phyloP scores from a whole-genome alignment of 1,140 invertebrate species.

The Anadara kagoshimensis region DNA sequence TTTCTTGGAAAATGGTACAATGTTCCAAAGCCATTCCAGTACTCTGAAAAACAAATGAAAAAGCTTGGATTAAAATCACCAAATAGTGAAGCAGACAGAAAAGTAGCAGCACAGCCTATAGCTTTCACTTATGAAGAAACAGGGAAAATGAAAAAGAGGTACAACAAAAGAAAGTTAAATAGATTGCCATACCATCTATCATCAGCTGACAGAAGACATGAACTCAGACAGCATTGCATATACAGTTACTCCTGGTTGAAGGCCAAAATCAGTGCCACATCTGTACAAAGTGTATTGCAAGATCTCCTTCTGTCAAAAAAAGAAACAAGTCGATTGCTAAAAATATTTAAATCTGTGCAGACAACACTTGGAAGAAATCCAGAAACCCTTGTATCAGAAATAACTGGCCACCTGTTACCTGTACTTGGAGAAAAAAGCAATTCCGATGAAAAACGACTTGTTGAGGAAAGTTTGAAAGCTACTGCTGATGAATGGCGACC shows the following conservation, averaged over 20 bases:
- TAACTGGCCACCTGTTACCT: constrained; percentile 63
- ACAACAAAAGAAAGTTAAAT: constrained; percentile 63
- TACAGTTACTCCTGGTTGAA: constrained; percentile 62
- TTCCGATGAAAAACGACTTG: constrained; percentile 38
- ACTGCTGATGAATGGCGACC: constrained; percentile 20
- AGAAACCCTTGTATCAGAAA: constrained; percentile 59
- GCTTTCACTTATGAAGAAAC: constrained; percentile 78
- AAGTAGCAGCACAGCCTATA: constrained; percentile 94
- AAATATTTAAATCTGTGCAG: constrained; percentile 60
- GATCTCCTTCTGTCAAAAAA: constrained; percentile 77
- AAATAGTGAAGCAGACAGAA: constrained; percentile 93
- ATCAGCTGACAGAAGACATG: constrained; percentile 67
- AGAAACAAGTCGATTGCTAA: constrained; percentile 51
- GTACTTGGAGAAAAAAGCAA: constrained; percentile 35
- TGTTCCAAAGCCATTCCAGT: constrained; percentile 94
- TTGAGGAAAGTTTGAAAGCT: constrained; percentile 38
- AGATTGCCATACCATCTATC: constrained; percentile 59
- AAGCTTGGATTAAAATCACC: constrained; percentile 78
- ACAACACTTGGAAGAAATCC: constrained; percentile 55
- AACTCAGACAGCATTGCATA: constrained; percentile 47
- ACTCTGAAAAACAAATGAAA: constrained; percentile 87
- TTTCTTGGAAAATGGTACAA: constrained; percentile 95
- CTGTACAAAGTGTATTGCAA: constrained; percentile 51
- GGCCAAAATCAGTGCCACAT: constrained; percentile 57
- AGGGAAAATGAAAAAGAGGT: constrained; percentile 24